Evolutionary conservation across 2,888 invertebrate species (phyloP).

Genomic region (Tachina lurida): DNA sequence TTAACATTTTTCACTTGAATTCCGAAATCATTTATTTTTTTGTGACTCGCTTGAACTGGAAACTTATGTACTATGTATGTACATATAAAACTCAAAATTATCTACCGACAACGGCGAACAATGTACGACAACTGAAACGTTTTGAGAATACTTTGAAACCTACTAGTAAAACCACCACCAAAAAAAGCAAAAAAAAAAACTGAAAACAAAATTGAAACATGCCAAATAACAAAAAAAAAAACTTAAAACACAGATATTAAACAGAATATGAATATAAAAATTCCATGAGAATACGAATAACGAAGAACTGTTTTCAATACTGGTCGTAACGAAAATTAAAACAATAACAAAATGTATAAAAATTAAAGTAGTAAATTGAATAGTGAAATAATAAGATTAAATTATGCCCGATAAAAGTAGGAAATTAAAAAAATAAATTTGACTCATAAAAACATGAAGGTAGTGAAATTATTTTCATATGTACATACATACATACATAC

Average conservation of each 20-base stretch:
- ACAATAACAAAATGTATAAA: constrained; percentile 58
- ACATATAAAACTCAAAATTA: constrained; percentile 36
- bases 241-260: constrained; percentile 43
- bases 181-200: constrained; percentile 60
- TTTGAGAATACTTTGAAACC: constrained; percentile 73
- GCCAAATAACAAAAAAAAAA: constrained; percentile 45
- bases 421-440: constrained; percentile 4
- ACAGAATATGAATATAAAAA: constrained; percentile 70
- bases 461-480: not conserved
- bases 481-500: not conserved
- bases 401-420: constrained; percentile 5
- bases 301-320: constrained; percentile 66
- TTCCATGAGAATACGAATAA: constrained; percentile 72
- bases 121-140: constrained; percentile 66
- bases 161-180: constrained; percentile 70
- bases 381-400: constrained; percentile 35
- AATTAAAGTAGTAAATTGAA: constrained; percentile 43
- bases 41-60: not conserved
- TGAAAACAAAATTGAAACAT: constrained; percentile 64
- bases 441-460: not conserved
- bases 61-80: no score
- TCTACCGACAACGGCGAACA: constrained; percentile 66
- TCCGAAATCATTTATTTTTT: constrained; percentile 37
- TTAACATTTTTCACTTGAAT: constrained; percentile 16
- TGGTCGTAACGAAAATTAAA: constrained; percentile 65